Base-by-base conservation (phyloP, 2,888 invertebrate genomes). In the Napeogenes inachia region DNA sequence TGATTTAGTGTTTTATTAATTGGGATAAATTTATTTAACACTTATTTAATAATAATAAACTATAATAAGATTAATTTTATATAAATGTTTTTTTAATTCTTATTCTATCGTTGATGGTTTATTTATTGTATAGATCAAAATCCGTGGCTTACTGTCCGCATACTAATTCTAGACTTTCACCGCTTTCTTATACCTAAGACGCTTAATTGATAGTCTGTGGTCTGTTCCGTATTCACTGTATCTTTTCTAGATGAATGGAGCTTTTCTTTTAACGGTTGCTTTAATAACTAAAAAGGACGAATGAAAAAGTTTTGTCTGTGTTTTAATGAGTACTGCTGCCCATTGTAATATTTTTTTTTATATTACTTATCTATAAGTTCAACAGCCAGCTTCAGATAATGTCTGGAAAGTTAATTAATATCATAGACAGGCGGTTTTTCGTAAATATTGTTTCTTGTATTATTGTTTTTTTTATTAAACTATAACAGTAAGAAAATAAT, bases 131-230 rank as follows among this genome's bases (percentile, higher is more conserved):
- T 63, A 56, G 59, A 65, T 56, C 65, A 63, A 61, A 60, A 62
- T 59, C 60, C 60, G 56, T 54, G 60, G 63, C 58, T 65, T 56
- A 62, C 63, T 60, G 64, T 67, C 62, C 62, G 68, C 68, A 70
- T 68, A 68, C 66, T 65, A 67, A 70, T 66, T 62, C 60, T 59
- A 54, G 54, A 63, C 69, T 69, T 70, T 70, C 70, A 65, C 70
- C 61, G 63, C 70, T 70, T 68, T 70, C 70, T 65, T 69, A 69
- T 66, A 67, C 67, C 65, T 66, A 50, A 54, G 63, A 59, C 63
- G 63, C 57, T 63, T 63, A 65, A 63, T 65, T 59, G 63, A 61
- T 57, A 60, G 57, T 57, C 60, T 56, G 63, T 54, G 60, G 53
- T 45, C 53, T 30, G 54, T 63, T 63, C 60, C 57, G 63, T 60